Evolutionary conservation across 2,797 vertebrate genomes (phyloP), one percentile per base, ranked within the genome.

Genomic region (Rhinophrynus dorsalis): DNA sequence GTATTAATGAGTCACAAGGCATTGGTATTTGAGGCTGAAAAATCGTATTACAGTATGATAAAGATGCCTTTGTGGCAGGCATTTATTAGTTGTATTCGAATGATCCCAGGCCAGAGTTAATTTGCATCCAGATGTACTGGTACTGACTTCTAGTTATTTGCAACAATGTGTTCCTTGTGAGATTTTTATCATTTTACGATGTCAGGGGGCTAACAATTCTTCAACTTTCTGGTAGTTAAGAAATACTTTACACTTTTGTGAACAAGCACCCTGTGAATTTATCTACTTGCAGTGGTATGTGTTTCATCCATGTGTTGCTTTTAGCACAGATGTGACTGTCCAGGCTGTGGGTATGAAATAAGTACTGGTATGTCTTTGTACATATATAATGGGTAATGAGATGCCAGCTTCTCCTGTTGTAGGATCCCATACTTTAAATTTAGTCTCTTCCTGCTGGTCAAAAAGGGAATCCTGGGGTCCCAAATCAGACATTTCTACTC

Each of bases 141-240:
- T 71, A 21, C 54, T 1, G 17, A 29, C 35, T 55, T 63, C 3
- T 29, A 21, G 23, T 15, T 40, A 2, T 54, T 26, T 30, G 5
- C 7, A 72, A 72, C 60, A 72, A 72, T 72, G 68, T 20, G 12
- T 15, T 18, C 38, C 26, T 71, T 47, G 57, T 71, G 23, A n/a
- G 2, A 50, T 5, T 33, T 20, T 54, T 12, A 5, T 35, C 32
- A 35, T 35, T 35, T 35, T n/a, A n/a, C n/a, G n/a, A n/a, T 33
- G 50, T 52, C 9, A 44, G 23, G 17, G 26, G 66, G 7, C 30
- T 68, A 35, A 54, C 23, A 15, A 5, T 21, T 33, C 33, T 13
- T 10, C n/a, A n/a, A 30, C 17, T 56, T 21, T 29, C 42, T 21
- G 8, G 18, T 24, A 18, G 1, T 37, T 7, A 13, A 17, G 33